Evolutionary conservation across 1,140 invertebrate genomes (phyloP), one percentile per base, ranked within the genome.

Genomic region (Ostrea denselamellosa): DNA sequence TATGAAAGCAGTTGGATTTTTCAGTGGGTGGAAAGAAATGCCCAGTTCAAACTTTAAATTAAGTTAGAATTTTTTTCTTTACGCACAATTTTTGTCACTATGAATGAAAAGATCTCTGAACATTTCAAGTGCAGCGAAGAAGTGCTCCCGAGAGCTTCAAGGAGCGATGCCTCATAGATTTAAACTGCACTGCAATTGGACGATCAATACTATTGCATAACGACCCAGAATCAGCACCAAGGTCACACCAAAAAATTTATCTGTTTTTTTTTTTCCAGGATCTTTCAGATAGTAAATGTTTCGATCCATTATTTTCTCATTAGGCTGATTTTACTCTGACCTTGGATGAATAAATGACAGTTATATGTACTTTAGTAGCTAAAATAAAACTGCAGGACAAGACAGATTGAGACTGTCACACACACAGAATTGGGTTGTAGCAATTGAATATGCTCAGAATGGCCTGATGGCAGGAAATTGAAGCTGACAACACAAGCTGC

Each of bases 161-260:
- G 68, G 28, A 77, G 68, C 28, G 28, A 77, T 77, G 68, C 68
- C 68, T 34, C 10, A 25, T 34, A 77, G 68, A 77, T 77, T 77
- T 77, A 28, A 62, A 77, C 68, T 77, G 68, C 68, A 77, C 68
- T 77, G 68, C 68, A 77, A 77, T 77, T 12, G 68, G 68, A 12
- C 25, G 68, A 77, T 77, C 68, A 77, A 77, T 77, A 77, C 22
- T 77, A 77, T 77, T 77, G 68, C 68, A 77, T 77, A 77, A 77
- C 22, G 25, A 34, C 68, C 22, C 22, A 28, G 68, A 77, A 28
- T 28, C 68, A 28, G 68, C 68, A 77, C 68, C 68, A 77, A 77
- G 68, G 68, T 77, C 68, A 77, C 12, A 25, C 25, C 68, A 77
- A 77, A 34, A 77, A 28, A 77, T 28, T 77, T 77, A 77, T 77